Percentiles rank a stretch among this genome's conserved stretches.
phyloP scores from a whole-genome alignment of 2,113 vertebrate species.

The Hypanus sabinus region DNA sequence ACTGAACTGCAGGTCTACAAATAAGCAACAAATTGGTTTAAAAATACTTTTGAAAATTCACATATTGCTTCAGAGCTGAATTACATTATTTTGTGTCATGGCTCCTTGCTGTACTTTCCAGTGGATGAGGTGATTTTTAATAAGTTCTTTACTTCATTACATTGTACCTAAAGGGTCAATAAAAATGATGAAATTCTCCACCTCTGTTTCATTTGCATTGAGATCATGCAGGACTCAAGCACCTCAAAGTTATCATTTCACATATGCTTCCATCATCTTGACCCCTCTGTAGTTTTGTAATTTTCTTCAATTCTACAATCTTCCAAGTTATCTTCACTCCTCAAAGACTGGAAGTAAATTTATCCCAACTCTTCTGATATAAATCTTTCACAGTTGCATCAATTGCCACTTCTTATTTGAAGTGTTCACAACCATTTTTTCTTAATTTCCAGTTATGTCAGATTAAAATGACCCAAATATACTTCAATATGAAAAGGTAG shows the following conservation, averaged over 20 bases:
- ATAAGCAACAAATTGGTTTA: neutral
- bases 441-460: neutral
- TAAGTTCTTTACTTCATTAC: slow-evolving; percentile 13
- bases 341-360: neutral
- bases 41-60: neutral
- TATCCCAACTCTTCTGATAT: neutral
- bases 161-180: neutral
- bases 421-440: neutral
- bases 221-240: neutral
- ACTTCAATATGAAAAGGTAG: neutral
- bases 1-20: neutral
- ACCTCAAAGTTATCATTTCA: too few relatives aligned
- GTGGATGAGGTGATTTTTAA: neutral
- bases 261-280: too few relatives aligned
- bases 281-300: too few relatives aligned
- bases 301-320: too few relatives aligned
- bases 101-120: neutral
- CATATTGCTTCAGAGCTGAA: neutral
- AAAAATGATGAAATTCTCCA: neutral
- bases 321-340: too few relatives aligned
- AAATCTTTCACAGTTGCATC: neutral
- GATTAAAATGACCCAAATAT: neutral
- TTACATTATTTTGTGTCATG: neutral
- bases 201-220: neutral
- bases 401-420: neutral